Evolutionary conservation across 2,888 invertebrate species (phyloP), one percentile per base, ranked within the genome.

Genomic region (Baccha elongata): DNA sequence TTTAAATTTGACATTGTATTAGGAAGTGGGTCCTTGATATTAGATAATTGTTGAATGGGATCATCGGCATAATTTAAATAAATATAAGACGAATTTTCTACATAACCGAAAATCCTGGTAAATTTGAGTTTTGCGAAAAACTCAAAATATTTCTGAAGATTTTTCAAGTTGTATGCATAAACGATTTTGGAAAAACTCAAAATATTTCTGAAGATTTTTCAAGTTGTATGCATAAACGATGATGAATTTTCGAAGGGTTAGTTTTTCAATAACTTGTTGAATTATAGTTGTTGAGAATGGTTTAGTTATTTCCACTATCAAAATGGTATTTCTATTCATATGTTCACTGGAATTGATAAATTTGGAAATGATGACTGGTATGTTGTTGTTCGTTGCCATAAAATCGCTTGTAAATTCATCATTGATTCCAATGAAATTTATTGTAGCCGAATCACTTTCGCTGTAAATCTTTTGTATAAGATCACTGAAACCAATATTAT

Each of bases 81-180:
- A 1, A 17, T 60, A 29, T 35, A 68, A 1, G 44, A 11, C 0
- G 26, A 11, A 7, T 17, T 11, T 0, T 62, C 21, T 0, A 21
- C 50, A 3, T 11, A 17, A 0, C 79, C 79, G 8, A 62, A 79
- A 3, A 79, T 79, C 3, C 53, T 60, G 3, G 53, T 62, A 15
- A 79, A 73, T 11, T 67, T 37, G 0, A 32, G 11, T 1, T 11
- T 23, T 4, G 5, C 8, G 19, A 62, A 73, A 17, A 21, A 53
- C 4, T 7, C 5, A 11, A 67, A 79, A 3, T 2, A 37, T 3
- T 17, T 37, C 2, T 15, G 11, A 11, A 79, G 73, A 1, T 3
- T 3, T 23, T 29, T 3, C 2, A 11, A 1, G n/a, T 19, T 67
- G 4, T 8, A 5, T 0, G 73, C 29, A 7, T 37, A 2, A 6